A percentile compares a stretch with the other conserved stretches of the same genome.
phyloP scores from a whole-genome alignment of 1,140 invertebrate species.

The Orius laevigatus region DNA sequence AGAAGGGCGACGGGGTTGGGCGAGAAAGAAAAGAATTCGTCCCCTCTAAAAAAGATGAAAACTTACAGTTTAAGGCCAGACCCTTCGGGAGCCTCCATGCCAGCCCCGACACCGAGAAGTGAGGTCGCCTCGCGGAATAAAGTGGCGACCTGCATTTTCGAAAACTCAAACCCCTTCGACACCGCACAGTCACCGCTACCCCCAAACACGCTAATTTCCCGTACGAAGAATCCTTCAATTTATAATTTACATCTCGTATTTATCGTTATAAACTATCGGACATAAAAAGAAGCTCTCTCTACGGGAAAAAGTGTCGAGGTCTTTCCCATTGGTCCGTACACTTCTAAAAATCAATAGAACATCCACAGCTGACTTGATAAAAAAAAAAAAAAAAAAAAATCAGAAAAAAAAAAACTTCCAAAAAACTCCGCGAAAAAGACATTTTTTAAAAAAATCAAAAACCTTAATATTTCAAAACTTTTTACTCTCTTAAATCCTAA shows the following conservation, averaged over 20 bases:
- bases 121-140: slow-evolving; percentile 49
- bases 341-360: slow-evolving; percentile 21
- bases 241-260: slow-evolving; percentile 13
- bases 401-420: background rate
- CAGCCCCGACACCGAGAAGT: slow-evolving; percentile 39
- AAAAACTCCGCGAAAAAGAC: background rate
- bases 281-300: slow-evolving; percentile 20
- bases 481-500: too few relatives aligned
- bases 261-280: slow-evolving; percentile 10
- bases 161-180: slow-evolving; percentile 8
- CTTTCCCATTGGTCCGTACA: slow-evolving; percentile 19
- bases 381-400: too few relatives aligned
- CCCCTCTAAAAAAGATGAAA: background rate
- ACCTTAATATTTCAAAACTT: background rate
- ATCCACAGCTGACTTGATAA: slow-evolving; percentile 20
- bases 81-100: slow-evolving; percentile 26
- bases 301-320: slow-evolving; percentile 19
- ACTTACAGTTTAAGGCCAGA: slow-evolving; percentile 22
- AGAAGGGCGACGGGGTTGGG: too few relatives aligned
- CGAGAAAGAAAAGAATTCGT: too few relatives aligned
- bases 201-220: too few relatives aligned
- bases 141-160: slow-evolving; percentile 47
- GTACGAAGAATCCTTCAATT: background rate
- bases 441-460: too few relatives aligned
- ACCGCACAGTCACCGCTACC: slow-evolving; percentile 6